Evolutionary conservation across 1,140 invertebrate genomes (phyloP), one percentile per base, ranked within the genome.

Genomic region (Grapholita molesta): DNA sequence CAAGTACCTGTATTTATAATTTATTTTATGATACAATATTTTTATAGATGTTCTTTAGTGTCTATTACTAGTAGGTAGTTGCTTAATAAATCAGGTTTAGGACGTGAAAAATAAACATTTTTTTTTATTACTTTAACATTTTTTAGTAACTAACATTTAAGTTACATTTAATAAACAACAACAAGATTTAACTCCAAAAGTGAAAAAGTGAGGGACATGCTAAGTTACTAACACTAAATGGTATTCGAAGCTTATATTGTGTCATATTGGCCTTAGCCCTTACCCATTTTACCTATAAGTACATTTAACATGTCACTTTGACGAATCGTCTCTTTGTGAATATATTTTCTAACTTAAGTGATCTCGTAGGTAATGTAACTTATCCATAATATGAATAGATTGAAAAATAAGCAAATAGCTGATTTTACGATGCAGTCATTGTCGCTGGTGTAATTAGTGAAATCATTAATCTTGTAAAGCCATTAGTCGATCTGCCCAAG

Each of bases 371-470:
- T n/a, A 55, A 64, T 35, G 23, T 76, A 65, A 64, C 61, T 69
- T 66, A 69, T 70, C 55, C 74, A 66, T 70, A 68, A 72, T 64
- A 69, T 70, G 66, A 73, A 69, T 69, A 48, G 65, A 25, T 32
- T 52, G 65, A 70, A 66, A 70, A 70, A 73, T 70, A 69, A 66
- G 68, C 68, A 80, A 84, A 82, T 80, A 82, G 67, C 74, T 70
- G 38, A 23, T 67, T 80, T 79, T 74, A 80, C 79, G 77, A 71
- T 80, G 75, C 75, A 78, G 78, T 81, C 79, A 86, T 85, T 89
- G 87, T 89, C 85, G 74, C 84, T 76, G 73, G 73, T 78, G 75
- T 88, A 89, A 89, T 89, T 89, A 89, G 83, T 86, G 42, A 79
- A 82, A 84, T 80, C 85, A 89, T 89, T 82, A 87, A 89, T 89